phyloP scores from a whole-genome alignment of 2,797 vertebrate species.

The Malacoraja senta region DNA sequence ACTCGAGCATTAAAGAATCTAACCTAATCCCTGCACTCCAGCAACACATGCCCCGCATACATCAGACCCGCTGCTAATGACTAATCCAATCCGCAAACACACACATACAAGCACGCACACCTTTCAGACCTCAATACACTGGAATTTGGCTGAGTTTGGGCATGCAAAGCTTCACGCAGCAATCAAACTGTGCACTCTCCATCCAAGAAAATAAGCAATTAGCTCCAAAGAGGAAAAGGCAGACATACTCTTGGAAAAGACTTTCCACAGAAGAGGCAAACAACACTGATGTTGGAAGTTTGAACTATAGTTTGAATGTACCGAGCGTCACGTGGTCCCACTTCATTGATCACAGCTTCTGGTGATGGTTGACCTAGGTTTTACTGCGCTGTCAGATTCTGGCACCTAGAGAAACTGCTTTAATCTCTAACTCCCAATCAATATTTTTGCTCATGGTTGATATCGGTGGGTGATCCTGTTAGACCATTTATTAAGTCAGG shows the following conservation, averaged over 20 bases:
- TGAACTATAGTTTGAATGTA: not conserved
- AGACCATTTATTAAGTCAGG: not conserved
- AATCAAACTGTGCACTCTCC: not conserved
- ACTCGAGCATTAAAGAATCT: not conserved
- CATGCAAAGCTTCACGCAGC: constrained; percentile 4
- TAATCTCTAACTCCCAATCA: not conserved
- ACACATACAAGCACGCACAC: not conserved
- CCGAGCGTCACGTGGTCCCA: not conserved
- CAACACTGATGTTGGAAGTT: not conserved
- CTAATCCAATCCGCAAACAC: not conserved
- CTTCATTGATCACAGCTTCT: not conserved
- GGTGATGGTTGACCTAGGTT: not conserved
- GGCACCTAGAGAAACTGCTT: not conserved
- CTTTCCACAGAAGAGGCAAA: not conserved
- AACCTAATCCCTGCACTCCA: constrained; percentile 5
- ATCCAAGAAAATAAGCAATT: not conserved
- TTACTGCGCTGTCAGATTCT: not conserved
- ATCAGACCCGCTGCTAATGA: not conserved
- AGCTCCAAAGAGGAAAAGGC: not conserved
- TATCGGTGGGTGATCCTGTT: not conserved
- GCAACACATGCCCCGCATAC: not conserved
- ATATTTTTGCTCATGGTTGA: not conserved
- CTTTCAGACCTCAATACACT: constrained; percentile 3
- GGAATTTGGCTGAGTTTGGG: constrained; percentile 14
- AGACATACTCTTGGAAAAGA: not conserved